Percentiles rank a stretch among this genome's conserved stretches.
These are phyloP conservation scores for Falco naumanni DNA, from an alignment of 2,797 vertebrate species.

Conservation along the genomic window DNA sequence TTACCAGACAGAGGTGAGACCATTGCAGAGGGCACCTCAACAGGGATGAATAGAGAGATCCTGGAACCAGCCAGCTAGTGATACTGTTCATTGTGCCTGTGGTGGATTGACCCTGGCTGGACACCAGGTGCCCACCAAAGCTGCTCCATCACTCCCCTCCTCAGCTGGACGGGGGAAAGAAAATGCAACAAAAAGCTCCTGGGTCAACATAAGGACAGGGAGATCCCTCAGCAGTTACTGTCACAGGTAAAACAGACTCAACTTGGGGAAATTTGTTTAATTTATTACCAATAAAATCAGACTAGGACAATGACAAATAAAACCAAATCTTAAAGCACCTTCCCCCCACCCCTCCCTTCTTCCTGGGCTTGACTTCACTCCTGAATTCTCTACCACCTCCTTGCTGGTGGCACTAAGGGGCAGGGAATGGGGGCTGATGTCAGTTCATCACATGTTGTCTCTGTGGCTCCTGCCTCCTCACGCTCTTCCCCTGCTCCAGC, in stretches of 20 bases:
- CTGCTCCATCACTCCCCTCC: rapidly evolving
- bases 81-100: not conserved
- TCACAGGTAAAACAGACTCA: too few relatives aligned
- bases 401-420: not conserved
- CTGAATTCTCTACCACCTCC: not conserved
- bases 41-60: not conserved
- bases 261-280: too few relatives aligned
- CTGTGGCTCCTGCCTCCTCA: not conserved
- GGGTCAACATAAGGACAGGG: too few relatives aligned
- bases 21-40: not conserved
- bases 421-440: not conserved
- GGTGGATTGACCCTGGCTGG: not conserved
- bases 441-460: not conserved
- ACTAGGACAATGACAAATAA: too few relatives aligned
- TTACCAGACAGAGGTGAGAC: not conserved
- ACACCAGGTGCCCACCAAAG: not conserved
- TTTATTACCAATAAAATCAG: too few relatives aligned
- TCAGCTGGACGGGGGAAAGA: not conserved
- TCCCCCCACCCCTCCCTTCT: not conserved
- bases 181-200: rapidly evolving
- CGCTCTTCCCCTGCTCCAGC: not conserved
- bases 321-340: not conserved
- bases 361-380: not conserved
- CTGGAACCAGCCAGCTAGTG: not conserved
- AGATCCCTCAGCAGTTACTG: too few relatives aligned